Evolutionary conservation across 1,140 invertebrate species (phyloP).

Genomic region (Cephus cinctus): DNA sequence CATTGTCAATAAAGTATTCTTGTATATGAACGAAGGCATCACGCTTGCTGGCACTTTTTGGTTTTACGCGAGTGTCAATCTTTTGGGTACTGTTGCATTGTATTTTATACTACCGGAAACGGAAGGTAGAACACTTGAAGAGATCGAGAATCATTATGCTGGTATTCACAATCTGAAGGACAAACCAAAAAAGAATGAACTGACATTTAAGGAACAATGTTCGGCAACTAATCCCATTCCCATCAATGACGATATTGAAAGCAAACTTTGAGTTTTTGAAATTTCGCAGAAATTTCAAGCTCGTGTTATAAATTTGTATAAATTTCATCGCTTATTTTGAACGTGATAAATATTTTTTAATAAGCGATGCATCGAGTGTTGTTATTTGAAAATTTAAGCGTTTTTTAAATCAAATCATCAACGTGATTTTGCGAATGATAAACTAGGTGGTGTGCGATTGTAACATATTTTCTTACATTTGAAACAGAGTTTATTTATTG

Average conservation of each 20-base stretch:
- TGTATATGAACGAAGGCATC: slow-evolving; percentile 62
- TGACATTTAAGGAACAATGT: slow-evolving; percentile 46
- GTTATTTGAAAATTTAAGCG: no score
- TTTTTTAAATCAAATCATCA: no score
- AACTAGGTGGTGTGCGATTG: no score
- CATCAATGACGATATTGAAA: slow-evolving; percentile 43
- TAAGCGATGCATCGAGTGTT: no score
- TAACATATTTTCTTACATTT: no score
- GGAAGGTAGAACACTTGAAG: slow-evolving; percentile 75
- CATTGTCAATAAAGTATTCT: slow-evolving; percentile 69
- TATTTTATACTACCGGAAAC: slow-evolving; percentile 74
- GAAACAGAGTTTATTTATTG: no score
- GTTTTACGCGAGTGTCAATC: slow-evolving; percentile 65
- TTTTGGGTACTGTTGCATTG: slow-evolving; percentile 61
- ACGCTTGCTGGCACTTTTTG: slow-evolving; percentile 69
- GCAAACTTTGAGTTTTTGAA: slow-evolving; percentile 46
- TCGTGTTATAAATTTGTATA: no score
- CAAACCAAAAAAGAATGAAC: slow-evolving; percentile 34
- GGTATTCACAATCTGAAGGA: slow-evolving; percentile 56
- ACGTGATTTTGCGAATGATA: no score
- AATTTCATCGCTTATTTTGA: no score
- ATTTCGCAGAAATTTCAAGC: no score
- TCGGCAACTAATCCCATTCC: slow-evolving; percentile 42
- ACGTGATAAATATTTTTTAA: no score
- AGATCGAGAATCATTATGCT: slow-evolving; percentile 70